phyloP scores from a whole-genome alignment of 2,113 vertebrate genomes.

The human (Homo sapiens) region GRCh38 chr17:66500501-66501000 shows the following conservation, averaged over 20 bases:
- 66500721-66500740: not conserved
- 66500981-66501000: not conserved
- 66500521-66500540: not conserved
- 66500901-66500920: not conserved
- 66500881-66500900: not conserved
- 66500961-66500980: not conserved
- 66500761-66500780: too few species aligned
- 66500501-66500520: not conserved
- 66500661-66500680: not conserved
- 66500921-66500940: not conserved
- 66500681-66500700: not conserved
- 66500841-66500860: not conserved
- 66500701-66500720: rapidly evolving
- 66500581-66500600: not conserved
- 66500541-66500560: not conserved
- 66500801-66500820: not conserved
- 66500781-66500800: not conserved
- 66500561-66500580: not conserved
- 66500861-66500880: not conserved
- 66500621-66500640: not conserved
- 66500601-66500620: not conserved
- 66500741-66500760: not conserved
- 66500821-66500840: not conserved
- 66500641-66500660: not conserved
- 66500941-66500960: not conserved